phyloP scores from a whole-genome alignment of 2,888 invertebrate species.

The Perizoma affinitatum region DNA sequence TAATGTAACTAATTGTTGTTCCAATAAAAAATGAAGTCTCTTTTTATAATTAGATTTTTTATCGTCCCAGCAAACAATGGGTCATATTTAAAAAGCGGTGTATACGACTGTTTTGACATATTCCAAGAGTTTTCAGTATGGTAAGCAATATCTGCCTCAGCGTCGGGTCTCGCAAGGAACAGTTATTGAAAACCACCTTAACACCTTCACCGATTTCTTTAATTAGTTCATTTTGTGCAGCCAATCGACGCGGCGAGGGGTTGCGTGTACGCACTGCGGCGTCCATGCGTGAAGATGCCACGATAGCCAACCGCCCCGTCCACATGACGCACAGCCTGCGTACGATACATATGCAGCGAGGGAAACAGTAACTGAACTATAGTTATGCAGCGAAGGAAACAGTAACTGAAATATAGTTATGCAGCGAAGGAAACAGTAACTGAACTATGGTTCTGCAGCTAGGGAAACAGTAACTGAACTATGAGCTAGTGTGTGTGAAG shows the following conservation, averaged over 20 bases:
- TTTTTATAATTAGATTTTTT: too few relatives aligned
- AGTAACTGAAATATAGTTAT: slow-evolving; percentile 13
- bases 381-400: slow-evolving; percentile 2
- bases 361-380: slow-evolving; percentile 7
- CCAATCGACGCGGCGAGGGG: slow-evolving; percentile 53
- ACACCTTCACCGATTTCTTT: slow-evolving; percentile 36
- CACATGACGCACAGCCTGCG: slow-evolving; percentile 59
- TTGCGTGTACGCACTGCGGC: slow-evolving; percentile 51
- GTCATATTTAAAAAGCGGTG: background rate
- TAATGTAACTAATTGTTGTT: too few relatives aligned
- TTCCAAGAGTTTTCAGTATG: too few relatives aligned
- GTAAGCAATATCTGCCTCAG: too few relatives aligned
- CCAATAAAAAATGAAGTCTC: too few relatives aligned
- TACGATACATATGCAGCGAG: slow-evolving; percentile 10
- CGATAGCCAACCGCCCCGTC: slow-evolving; percentile 70
- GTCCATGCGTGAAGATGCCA: slow-evolving; percentile 72
- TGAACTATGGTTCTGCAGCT: background rate
- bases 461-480: too few relatives aligned
- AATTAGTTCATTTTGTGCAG: slow-evolving; percentile 50
- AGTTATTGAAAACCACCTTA: slow-evolving; percentile 19
- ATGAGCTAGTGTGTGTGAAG: slow-evolving; percentile 7
- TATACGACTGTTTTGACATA: too few relatives aligned
- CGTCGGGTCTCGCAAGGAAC: too few relatives aligned
- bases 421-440: slow-evolving; percentile 6
- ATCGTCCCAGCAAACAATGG: too few relatives aligned